These are phyloP conservation scores for Brachyopa scutellaris DNA, from an alignment of 2,888 invertebrate species.

Conservation along the genomic window DNA sequence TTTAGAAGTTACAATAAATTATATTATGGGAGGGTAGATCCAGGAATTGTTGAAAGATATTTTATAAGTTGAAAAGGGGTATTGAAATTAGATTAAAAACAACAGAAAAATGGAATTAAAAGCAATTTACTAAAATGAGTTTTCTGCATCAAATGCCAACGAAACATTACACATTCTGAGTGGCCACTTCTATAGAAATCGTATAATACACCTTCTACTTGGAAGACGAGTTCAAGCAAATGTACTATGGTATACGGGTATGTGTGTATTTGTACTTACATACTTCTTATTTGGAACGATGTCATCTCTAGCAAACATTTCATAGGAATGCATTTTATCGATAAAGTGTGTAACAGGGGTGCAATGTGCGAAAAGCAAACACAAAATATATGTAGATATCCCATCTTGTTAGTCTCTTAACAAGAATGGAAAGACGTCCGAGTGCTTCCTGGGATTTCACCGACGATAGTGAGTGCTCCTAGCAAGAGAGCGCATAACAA, in stretches of 20 bases:
- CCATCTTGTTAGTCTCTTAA: constrained; percentile 38
- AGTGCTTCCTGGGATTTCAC: constrained; percentile 14
- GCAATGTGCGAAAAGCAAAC: constrained; percentile 10
- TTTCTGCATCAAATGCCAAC: neutral
- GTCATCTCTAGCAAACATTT: neutral
- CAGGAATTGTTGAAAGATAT: neutral
- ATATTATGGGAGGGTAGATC: neutral
- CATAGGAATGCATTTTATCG: constrained; percentile 1
- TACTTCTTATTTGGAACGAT: no score
- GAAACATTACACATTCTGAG: neutral
- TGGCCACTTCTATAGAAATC: neutral
- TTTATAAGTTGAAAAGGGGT: neutral
- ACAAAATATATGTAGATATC: constrained; percentile 12
- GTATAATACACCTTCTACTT: no score
- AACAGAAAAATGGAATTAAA: neutral
- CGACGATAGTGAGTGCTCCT: neutral
- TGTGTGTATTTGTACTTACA: no score
- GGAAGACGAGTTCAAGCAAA: no score
- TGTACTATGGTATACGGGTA: no score
- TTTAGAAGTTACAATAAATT: neutral
- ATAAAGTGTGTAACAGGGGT: neutral
- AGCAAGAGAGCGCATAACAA: constrained; percentile 2
- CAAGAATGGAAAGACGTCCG: constrained; percentile 42
- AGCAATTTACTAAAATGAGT: constrained; percentile 2
- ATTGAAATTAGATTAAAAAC: neutral